These are phyloP conservation scores for Cataglyphis hispanica DNA, from an alignment of 1,140 invertebrate genomes.

Conservation along the genomic window DNA sequence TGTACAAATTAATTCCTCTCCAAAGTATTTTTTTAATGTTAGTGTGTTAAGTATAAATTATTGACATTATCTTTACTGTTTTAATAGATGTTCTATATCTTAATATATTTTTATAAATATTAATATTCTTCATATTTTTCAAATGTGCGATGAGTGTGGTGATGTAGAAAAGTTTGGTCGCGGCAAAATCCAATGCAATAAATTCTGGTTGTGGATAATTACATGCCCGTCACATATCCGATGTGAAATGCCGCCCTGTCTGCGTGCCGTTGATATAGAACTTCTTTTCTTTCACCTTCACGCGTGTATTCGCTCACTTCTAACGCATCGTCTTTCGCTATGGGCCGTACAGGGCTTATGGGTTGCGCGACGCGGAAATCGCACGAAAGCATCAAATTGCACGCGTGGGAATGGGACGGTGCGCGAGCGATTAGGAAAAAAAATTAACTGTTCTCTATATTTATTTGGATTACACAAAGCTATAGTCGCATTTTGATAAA, in stretches of 20 bases:
- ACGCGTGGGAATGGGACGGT: slow-evolving; percentile 20
- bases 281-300: background rate
- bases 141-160: background rate
- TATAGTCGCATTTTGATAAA: background rate
- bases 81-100: no score
- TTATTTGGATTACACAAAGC: slow-evolving; percentile 5
- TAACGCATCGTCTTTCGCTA: slow-evolving; percentile 33
- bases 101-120: background rate
- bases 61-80: background rate
- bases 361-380: slow-evolving; percentile 4
- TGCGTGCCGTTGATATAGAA: background rate
- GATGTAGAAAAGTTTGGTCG: background rate
- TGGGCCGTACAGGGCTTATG: background rate
- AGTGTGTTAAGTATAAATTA: background rate
- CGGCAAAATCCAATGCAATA: no score
- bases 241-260: background rate
- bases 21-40: background rate
- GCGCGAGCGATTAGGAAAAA: background rate
- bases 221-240: background rate
- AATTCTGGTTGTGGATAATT: background rate
- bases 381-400: background rate
- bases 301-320: background rate
- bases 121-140: slow-evolving; percentile 13
- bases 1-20: no score
- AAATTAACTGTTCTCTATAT: slow-evolving; percentile 4